Evolutionary conservation across 2,113 vertebrate genomes (phyloP), one percentile per base, ranked within the genome.

Genomic region (mouse (Mus musculus)): DNA sequence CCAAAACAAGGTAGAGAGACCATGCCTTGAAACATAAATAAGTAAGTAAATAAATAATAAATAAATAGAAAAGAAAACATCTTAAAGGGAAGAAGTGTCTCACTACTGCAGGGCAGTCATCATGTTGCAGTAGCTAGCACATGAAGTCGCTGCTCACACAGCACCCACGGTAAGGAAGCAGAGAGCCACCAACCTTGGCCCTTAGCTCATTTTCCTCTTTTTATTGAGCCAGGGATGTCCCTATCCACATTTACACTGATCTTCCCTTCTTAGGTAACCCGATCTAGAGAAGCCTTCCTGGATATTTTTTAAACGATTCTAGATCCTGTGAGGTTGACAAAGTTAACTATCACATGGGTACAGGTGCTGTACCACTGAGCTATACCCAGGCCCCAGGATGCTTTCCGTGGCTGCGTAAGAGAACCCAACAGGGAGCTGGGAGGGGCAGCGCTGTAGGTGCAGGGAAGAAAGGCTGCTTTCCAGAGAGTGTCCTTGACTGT

Each of bases 381-480:
- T 33, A 12, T 2, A 30, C 52, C 7, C 39, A 28, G 33, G 17
- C 13, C 19, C 24, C 10, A 36, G 30, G 54, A 4, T 39, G 1
- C 24, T 42, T 56, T 52, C 4, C 7, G 8, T 36, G 92, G 20
- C 14, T 2, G 0, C 9, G 4, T 0, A 39, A 42, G 52, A 65
- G n/a, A 59, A n/a, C 13, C 2, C 17, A 33, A 49, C 36, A 49
- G 36, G 49, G 61, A 12, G 30, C 12, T 19, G n/a, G 5, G 16
- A 17, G 12, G 12, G 69, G 28, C 10, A 52, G 77, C 9, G 1
- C 5, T 20, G 49, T 14, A 30, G 39, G 52, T 49, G 8, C 24
- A 1, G 9, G 67, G 7, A 6, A 8, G 75, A 72, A 3, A 10
- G 42, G 0, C 14, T 2, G 1, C 17, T 54, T 77, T 63, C 46